A percentile compares a stretch with the other conserved stretches of the same genome.
Evolutionary conservation across 2,113 vertebrate species (phyloP).

Genomic region (Apus apus): DNA sequence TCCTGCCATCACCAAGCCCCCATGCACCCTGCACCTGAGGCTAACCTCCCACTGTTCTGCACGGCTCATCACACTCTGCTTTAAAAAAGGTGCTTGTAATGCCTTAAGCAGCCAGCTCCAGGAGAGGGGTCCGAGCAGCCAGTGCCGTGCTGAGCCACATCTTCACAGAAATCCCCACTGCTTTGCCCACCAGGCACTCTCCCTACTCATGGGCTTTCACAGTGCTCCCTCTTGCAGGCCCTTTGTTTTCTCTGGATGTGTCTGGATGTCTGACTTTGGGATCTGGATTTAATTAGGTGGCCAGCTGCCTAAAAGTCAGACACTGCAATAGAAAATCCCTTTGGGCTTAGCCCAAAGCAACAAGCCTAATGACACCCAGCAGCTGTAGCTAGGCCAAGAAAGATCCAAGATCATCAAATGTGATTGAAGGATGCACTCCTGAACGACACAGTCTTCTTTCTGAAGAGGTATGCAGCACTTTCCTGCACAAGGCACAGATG

Average conservation of each 20-base stretch:
- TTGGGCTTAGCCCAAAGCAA: not conserved
- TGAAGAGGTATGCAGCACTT: not conserved
- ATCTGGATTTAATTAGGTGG: slow-evolving; percentile 33
- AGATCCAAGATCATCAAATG: not conserved
- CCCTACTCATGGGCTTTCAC: rapidly evolving
- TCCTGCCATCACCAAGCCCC: not conserved
- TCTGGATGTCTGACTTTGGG: not conserved
- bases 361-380: not conserved
- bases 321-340: slow-evolving; percentile 10
- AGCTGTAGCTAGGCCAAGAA: not conserved
- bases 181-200: not conserved
- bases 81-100: not conserved
- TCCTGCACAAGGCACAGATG: not conserved
- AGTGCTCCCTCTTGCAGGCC: not conserved
- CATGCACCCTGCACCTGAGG: not conserved
- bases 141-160: not conserved
- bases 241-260: not conserved
- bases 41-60: not conserved
- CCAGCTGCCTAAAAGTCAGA: not conserved
- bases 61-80: not conserved
- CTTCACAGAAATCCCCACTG: not conserved
- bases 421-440: not conserved
- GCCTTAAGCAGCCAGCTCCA: not conserved
- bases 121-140: not conserved
- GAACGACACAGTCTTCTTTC: not conserved